These are phyloP conservation scores for Drosophila neocordata DNA, from an alignment of 1,140 invertebrate genomes.

Conservation along the genomic window DNA sequence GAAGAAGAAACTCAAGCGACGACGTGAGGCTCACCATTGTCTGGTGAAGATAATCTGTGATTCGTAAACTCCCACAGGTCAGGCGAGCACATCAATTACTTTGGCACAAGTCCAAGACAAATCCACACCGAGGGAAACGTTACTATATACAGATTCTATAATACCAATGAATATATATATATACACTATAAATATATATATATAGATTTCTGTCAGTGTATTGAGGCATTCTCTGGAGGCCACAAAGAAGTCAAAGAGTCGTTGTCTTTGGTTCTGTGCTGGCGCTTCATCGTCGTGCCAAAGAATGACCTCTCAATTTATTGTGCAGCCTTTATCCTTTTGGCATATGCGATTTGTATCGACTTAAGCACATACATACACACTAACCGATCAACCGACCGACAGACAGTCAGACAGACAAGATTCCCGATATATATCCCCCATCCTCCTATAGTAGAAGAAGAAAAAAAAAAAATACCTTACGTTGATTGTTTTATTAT, in stretches of 20 bases:
- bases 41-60: constrained; percentile 82
- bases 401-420: neutral
- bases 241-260: constrained; percentile 28
- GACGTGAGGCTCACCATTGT: constrained; percentile 79
- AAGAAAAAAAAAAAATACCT: constrained; percentile 49
- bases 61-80: constrained; percentile 83
- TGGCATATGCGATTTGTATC: constrained; percentile 79
- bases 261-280: constrained; percentile 33
- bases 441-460: no score
- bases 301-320: constrained; percentile 83
- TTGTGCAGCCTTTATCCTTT: constrained; percentile 79
- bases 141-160: neutral
- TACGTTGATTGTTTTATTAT: constrained; percentile 83
- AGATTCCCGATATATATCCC: constrained; percentile 4
- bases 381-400: neutral
- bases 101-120: constrained; percentile 74
- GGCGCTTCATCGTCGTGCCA: constrained; percentile 50
- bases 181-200: no score
- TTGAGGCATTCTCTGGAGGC: constrained; percentile 14
- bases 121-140: constrained; percentile 65
- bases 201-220: constrained; percentile 9
- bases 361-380: constrained; percentile 60
- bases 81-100: constrained; percentile 82
- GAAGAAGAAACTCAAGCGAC: constrained; percentile 55
- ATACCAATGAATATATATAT: neutral